These are phyloP conservation scores for Caracal caracal DNA, from an alignment of 2,113 vertebrate genomes.

Conservation along the genomic window DNA sequence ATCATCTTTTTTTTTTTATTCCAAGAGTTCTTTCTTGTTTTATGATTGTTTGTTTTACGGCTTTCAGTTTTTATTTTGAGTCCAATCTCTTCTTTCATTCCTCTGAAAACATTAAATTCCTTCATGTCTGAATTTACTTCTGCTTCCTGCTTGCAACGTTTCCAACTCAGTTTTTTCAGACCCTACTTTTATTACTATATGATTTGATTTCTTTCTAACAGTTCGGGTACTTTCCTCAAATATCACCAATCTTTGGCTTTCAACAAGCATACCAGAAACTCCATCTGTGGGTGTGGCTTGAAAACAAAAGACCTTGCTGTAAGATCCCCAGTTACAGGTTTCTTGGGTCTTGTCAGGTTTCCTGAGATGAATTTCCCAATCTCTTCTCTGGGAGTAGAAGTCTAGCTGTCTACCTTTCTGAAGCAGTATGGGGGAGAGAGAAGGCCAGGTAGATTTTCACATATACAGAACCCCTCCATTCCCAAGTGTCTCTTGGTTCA, in stretches of 20 bases:
- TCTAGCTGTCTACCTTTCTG: no score
- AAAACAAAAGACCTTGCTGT: background rate
- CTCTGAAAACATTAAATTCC: background rate
- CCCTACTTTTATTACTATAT: background rate
- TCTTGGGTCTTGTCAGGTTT: background rate
- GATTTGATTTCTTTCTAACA: background rate
- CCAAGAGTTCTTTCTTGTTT: background rate
- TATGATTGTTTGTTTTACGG: background rate
- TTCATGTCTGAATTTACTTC: background rate
- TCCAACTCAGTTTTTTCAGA: background rate
- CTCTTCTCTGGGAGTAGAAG: background rate
- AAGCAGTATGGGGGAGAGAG: background rate
- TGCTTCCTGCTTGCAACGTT: background rate
- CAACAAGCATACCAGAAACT: background rate
- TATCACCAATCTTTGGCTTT: background rate
- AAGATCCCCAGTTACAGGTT: background rate
- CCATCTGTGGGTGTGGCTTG: background rate
- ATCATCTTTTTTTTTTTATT: background rate
- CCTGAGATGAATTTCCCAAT: background rate
- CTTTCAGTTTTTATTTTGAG: background rate
- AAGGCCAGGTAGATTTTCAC: background rate
- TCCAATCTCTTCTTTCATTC: background rate
- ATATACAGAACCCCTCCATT: background rate
- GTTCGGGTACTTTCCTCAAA: background rate
- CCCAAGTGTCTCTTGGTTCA: background rate